Percentiles rank a stretch among this genome's conserved stretches.
These are phyloP conservation scores for Catostomus latipinnis DNA, from an alignment of 2,797 vertebrate species.

Conservation along the genomic window DNA sequence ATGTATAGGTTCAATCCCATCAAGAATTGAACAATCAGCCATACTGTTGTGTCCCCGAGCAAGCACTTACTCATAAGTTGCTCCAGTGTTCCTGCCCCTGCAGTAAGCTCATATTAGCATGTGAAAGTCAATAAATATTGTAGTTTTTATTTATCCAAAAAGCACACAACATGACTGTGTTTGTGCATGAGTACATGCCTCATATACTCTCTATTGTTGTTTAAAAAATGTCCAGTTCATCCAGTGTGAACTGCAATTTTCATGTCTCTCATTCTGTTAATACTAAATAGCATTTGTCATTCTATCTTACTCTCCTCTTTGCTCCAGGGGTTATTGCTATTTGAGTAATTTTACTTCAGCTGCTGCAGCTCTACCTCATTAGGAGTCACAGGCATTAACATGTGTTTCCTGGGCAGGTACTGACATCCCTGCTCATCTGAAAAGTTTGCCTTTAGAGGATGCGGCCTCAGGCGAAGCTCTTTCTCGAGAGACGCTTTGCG, in stretches of 20 bases:
- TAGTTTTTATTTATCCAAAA: neutral
- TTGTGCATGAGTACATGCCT: neutral
- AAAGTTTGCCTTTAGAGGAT: constrained; percentile 25
- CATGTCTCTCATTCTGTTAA: too few species aligned
- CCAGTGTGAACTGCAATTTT: neutral
- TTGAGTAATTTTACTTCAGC: constrained; percentile 28
- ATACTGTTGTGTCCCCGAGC: neutral
- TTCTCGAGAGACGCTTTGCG: constrained; percentile 26
- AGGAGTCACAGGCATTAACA: constrained; percentile 36
- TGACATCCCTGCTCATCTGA: constrained; percentile 31
- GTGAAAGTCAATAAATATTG: neutral
- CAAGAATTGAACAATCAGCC: neutral
- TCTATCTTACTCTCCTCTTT: neutral
- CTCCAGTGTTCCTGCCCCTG: neutral
- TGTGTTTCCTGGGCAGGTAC: constrained; percentile 27
- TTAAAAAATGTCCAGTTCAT: neutral
- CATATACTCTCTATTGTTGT: neutral
- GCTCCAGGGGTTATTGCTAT: constrained; percentile 26
- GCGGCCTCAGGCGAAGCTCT: constrained; percentile 33
- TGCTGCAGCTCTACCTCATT: constrained; percentile 34
- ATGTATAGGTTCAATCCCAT: neutral
- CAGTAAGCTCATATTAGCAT: neutral
- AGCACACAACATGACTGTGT: neutral
- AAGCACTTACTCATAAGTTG: neutral
- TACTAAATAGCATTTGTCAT: neutral